These are phyloP conservation scores for Oryzaephilus surinamensis DNA, from an alignment of 1,140 invertebrate species.

Conservation along the genomic window DNA sequence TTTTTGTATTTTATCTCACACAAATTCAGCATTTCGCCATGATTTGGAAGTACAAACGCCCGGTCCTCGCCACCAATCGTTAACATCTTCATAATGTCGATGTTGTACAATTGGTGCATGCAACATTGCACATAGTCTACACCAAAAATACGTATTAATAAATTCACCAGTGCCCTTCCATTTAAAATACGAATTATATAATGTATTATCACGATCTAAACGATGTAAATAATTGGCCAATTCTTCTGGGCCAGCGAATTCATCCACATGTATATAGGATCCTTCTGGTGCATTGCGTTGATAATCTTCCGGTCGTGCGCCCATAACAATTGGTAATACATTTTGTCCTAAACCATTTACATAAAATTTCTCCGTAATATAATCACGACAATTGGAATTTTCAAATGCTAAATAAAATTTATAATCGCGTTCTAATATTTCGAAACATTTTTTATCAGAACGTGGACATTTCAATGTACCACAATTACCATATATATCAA, in stretches of 20 bases:
- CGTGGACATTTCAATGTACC: slow-evolving; percentile 76
- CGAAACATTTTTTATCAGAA: slow-evolving; percentile 73
- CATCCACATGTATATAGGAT: slow-evolving; percentile 87
- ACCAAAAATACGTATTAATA: slow-evolving; percentile 93
- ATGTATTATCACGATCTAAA: slow-evolving; percentile 72
- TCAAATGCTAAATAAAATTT: slow-evolving; percentile 98
- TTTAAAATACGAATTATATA: slow-evolving; percentile 88
- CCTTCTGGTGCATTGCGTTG: slow-evolving; percentile 69
- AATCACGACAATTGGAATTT: slow-evolving; percentile 93
- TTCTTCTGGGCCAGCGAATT: slow-evolving; percentile 76
- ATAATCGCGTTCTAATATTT: slow-evolving; percentile 87
- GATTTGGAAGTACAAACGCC: slow-evolving; percentile 57
- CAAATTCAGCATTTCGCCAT: slow-evolving; percentile 46
- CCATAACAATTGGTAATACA: slow-evolving; percentile 67
- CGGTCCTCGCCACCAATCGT: slow-evolving; percentile 76
- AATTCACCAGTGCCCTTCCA: slow-evolving; percentile 88
- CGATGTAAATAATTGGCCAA: slow-evolving; percentile 76
- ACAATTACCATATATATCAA: slow-evolving; percentile 91
- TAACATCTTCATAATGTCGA: slow-evolving; percentile 68
- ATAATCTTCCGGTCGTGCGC: slow-evolving; percentile 84
- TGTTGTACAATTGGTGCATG: slow-evolving; percentile 55
- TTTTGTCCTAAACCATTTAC: slow-evolving; percentile 82
- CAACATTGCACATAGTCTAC: slow-evolving; percentile 82
- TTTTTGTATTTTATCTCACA: too few relatives aligned
- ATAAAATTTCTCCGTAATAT: slow-evolving; percentile 96